Percentiles rank a stretch among this genome's conserved stretches.
These are phyloP conservation scores for Campoletis sonorensis DNA, from an alignment of 1,140 invertebrate genomes.

Conservation along the genomic window DNA sequence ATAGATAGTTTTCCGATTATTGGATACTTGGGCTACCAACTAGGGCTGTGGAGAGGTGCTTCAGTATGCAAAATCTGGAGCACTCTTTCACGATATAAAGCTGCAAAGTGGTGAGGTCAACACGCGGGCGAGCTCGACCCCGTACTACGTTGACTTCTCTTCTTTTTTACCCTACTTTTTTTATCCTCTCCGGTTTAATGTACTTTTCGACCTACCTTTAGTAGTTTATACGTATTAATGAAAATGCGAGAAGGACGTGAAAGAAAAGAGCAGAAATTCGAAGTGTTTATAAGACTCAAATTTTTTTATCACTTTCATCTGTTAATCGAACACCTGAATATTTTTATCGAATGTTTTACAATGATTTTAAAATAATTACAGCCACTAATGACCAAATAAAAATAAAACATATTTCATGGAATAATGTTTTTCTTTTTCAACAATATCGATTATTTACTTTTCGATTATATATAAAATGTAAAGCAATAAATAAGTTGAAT, in stretches of 20 bases:
- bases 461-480: neutral
- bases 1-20: neutral
- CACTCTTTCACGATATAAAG: slow-evolving; percentile 25
- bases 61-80: slow-evolving; percentile 15
- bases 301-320: too few relatives aligned
- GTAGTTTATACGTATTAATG: neutral
- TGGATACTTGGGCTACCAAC: slow-evolving; percentile 14
- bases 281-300: too few relatives aligned
- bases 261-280: neutral
- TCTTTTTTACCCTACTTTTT: neutral
- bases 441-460: neutral
- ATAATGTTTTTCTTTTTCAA: neutral
- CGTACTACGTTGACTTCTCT: slow-evolving; percentile 2
- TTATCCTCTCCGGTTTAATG: neutral
- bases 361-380: too few relatives aligned
- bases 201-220: neutral
- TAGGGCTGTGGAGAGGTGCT: neutral
- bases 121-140: neutral
- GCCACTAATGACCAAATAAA: too few relatives aligned
- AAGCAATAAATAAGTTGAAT: neutral
- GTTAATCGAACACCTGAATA: too few relatives aligned
- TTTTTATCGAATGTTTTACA: too few relatives aligned
- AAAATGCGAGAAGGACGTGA: too few relatives aligned
- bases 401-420: too few relatives aligned
- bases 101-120: slow-evolving; percentile 33